Base-by-base conservation (phyloP, 2,888 invertebrate genomes). In the Netelia melanura region DNA sequence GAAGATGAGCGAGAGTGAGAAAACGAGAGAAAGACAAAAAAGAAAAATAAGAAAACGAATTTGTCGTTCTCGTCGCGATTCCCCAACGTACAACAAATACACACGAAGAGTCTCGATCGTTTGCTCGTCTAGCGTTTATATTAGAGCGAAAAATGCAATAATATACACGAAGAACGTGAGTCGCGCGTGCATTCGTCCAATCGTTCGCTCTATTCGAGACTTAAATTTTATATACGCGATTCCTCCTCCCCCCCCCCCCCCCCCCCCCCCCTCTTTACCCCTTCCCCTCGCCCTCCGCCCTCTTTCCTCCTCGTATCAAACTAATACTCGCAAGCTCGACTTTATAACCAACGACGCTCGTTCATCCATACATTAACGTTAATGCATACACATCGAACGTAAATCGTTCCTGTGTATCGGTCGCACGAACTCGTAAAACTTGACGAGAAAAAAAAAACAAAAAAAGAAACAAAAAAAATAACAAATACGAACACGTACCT, bases 111-210 rank as follows among this genome's bases (percentile, higher is more conserved):
- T 25, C 52, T 25, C n/a, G 52, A 3, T 11, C 38, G n/a, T 25
- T 44, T 17, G 21, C 48, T 62, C 70, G 48, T 61, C 38, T 17
- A 56, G 71, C 54, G 17, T n/a, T 14, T 58, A 80, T 71, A 65
- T 72, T 56, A 56, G 21, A 71, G 54, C 23, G 62, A n/a, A 58
- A 21, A 54, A 71, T 52, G 71, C 54, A 58, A 71, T 71, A 65
- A 79, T 61, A 79, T 30, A 64, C 30, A 25, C 64, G 71, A 38
- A 30, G 62, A 70, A 62, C 23, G 21, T 14, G 43, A 48, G 48
- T 30, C 44, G 78, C 62, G 64, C 70, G 79, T 76, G 79, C 75
- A 71, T 80, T 80, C 58, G 58, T 76, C 70, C 71, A 76, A 80
- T 65, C 62, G 62, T 52, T 52, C 61, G 65, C 65, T 48, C 58